These are phyloP conservation scores for Drosophila recens DNA, from an alignment of 2,888 invertebrate species.

Conservation along the genomic window DNA sequence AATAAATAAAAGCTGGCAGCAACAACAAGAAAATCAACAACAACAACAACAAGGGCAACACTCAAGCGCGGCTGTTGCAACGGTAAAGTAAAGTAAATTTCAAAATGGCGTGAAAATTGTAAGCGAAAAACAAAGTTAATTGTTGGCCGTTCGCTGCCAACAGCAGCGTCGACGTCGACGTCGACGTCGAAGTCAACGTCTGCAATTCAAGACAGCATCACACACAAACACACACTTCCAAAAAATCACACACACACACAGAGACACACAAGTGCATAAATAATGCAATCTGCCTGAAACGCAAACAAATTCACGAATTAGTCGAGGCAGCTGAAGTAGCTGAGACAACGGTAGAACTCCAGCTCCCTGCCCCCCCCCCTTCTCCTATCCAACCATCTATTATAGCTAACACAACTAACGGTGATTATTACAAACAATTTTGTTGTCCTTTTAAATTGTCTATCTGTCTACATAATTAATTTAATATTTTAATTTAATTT, in stretches of 20 bases:
- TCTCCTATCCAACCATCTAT: neutral
- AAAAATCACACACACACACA: conserved; percentile 12
- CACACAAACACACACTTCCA: conserved; percentile 24
- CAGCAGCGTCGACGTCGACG: conserved; percentile 7
- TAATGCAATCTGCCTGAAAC: conserved; percentile 62
- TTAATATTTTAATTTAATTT: too few relatives aligned
- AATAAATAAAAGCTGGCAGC: conserved; percentile 50
- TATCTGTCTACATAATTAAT: neutral
- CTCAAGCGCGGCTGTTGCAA: conserved; percentile 10
- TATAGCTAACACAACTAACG: neutral
- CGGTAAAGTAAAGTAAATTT: conserved; percentile 54
- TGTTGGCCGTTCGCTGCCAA: conserved; percentile 50
- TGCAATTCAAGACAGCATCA: conserved; percentile 15
- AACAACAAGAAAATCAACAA: conserved; percentile 30
- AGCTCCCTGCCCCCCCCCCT: neutral
- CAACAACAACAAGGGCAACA: conserved; percentile 30
- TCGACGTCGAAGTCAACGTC: conserved; percentile 5
- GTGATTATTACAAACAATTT: neutral
- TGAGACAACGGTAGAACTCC: neutral
- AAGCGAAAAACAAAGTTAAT: conserved; percentile 74
- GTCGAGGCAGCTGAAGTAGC: conserved; percentile 15
- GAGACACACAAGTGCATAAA: conserved; percentile 52
- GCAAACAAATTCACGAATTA: conserved; percentile 53
- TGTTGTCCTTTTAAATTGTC: neutral
- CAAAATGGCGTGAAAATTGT: conserved; percentile 76